Evolutionary conservation across 92 coral and sea anemone genomes (phyloP).

Genomic region (Palythoa grandiflora): DNA sequence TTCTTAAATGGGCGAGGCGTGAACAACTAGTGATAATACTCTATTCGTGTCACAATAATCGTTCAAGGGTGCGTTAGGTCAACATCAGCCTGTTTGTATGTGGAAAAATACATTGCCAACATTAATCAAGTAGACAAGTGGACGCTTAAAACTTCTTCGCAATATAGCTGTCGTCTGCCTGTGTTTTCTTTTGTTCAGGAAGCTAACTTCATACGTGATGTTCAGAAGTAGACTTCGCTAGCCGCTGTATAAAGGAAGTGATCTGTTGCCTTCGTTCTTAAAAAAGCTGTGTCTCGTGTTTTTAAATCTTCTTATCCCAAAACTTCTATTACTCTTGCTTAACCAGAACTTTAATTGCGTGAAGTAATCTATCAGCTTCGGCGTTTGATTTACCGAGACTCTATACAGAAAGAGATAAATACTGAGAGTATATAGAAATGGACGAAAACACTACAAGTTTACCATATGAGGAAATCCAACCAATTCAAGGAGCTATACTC

Average conservation of each 20-base stretch:
- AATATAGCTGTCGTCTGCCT: neutral
- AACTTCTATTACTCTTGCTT: no score
- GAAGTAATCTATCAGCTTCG: neutral
- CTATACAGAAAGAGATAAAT: neutral
- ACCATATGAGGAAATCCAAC: conserved; percentile 41
- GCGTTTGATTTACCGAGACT: neutral
- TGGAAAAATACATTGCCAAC: neutral
- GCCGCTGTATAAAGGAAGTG: no score
- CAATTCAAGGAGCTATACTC: conserved; percentile 47
- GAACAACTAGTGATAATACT: neutral
- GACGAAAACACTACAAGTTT: conserved; percentile 14
- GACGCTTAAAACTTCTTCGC: neutral
- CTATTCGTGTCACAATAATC: neutral
- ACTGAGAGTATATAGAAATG: neutral
- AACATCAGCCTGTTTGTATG: neutral
- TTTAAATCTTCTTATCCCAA: no score
- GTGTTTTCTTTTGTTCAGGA: neutral
- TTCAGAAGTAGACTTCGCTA: no score
- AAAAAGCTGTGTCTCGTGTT: no score
- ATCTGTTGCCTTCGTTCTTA: no score
- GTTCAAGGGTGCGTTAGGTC: neutral
- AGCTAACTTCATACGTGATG: no score
- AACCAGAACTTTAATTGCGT: neutral
- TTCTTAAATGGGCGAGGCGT: neutral
- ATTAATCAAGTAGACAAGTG: neutral